phyloP scores from a whole-genome alignment of 2,888 invertebrate genomes.

The Acronicta aceris region DNA sequence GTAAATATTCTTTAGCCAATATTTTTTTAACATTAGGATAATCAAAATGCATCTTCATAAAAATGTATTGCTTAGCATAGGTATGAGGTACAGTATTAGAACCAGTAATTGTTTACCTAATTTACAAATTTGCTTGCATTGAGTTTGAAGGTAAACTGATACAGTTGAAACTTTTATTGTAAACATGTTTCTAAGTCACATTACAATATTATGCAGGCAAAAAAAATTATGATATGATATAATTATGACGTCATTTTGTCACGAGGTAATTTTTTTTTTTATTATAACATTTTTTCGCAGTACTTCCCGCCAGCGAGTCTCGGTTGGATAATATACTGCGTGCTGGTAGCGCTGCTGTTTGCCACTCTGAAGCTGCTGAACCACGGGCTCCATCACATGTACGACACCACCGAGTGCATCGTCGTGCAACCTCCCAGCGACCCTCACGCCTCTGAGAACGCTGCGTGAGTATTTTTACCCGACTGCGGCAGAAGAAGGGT shows the following conservation, averaged over 20 bases:
- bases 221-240: no score
- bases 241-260: no score
- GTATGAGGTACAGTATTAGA: no score
- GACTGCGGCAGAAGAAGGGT: no score
- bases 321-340: conserved; percentile 96
- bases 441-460: conserved; percentile 81
- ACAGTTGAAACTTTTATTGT: conserved; percentile 6
- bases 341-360: conserved; percentile 94
- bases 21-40: no score
- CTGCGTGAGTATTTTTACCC: conserved; percentile 83
- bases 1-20: no score
- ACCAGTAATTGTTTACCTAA: conserved; percentile 15
- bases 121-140: conserved; percentile 18
- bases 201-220: neutral
- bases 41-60: no score
- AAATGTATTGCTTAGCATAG: no score
- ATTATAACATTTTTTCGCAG: conserved; percentile 80
- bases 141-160: conserved; percentile 20
- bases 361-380: conserved; percentile 95
- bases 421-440: conserved; percentile 84
- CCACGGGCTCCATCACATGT: conserved; percentile 96
- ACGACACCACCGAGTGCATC: conserved; percentile 97
- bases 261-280: no score
- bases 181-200: conserved; percentile 7
- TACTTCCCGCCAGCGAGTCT: conserved; percentile 95